Evolutionary conservation across 2,113 vertebrate species (phyloP), one percentile per base, ranked within the genome.

Genomic region (Tachysurus vachellii): DNA sequence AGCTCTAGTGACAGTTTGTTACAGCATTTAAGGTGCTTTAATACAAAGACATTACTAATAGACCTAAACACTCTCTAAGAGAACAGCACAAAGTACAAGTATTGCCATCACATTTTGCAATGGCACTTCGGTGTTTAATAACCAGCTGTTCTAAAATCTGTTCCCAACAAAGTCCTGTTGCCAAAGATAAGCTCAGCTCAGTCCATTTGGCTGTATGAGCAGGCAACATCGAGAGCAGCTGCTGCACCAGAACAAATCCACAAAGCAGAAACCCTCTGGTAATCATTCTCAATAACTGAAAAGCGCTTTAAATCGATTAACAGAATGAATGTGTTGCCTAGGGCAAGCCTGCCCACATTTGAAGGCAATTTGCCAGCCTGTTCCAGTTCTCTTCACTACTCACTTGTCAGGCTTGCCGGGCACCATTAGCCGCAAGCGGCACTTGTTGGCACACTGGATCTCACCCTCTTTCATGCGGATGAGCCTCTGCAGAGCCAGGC

Each of bases 371-470:
- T 76, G 85, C 61, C 70, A 83, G 26, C 31, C 64, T 61, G 54
- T 75, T 83, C 28, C 53, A 31, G 53, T 87, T 77, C 76, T 28
- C 57, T 23, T 66, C n/a, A 21, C 42, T 62, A 87, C 96, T 93
- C 93, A 97, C 97, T 96, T 97, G 92, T 97, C 97, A 0, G 96
- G 95, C 53, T 97, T 97, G n/a, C 96, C 96, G 0, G 96, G 96
- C 5, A 97, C 95, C 89, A 96, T 94, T 50, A 97, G 96, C 4
- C 96, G 92, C 13, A 97, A 96, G 16, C 96, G 96, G 85, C 96
- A 97, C 88, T 96, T 97, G 94, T 97, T 97, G 87, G 96, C 96
- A 0, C 95, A 95, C 83, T 97, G 96, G 90, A 97, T 97, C 88
- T 97, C 95, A 14, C 96, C 96, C 83, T 97, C 97, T 89, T 97